Evolutionary conservation across 2,113 vertebrate species (phyloP).

Genomic region (Porphyrio hochstetteri): DNA sequence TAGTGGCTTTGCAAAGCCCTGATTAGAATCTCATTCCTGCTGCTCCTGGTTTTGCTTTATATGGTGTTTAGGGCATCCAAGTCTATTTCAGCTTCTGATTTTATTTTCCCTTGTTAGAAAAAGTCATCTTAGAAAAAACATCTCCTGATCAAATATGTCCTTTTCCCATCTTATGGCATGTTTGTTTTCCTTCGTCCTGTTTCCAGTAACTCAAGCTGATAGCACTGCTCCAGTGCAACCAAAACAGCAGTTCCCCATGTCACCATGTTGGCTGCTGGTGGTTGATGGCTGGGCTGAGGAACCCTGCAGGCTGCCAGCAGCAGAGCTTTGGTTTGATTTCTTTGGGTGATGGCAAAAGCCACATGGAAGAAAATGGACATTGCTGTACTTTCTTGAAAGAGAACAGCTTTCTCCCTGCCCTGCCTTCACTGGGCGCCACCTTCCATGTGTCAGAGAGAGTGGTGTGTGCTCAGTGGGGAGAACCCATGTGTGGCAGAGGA

Average conservation of each 20-base stretch:
- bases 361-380: not conserved
- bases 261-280: not conserved
- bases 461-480: not conserved
- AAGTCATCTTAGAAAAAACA: not conserved
- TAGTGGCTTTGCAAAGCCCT: not conserved
- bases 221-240: not conserved
- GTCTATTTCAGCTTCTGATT: not conserved
- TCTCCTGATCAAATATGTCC: not conserved
- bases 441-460: not conserved
- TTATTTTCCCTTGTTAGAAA: not conserved
- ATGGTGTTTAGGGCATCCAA: not conserved
- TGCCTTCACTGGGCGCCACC: not conserved
- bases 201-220: not conserved
- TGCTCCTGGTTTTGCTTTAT: not conserved
- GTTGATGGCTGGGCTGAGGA: not conserved
- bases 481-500: not conserved
- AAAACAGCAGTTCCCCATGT: not conserved
- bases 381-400: not conserved
- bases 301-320: not conserved
- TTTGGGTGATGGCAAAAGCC: not conserved
- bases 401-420: not conserved
- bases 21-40: not conserved
- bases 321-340: not conserved
- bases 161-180: not conserved
- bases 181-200: constrained; percentile 29